Percentiles rank a stretch among this genome's conserved stretches.
Evolutionary conservation across 2,888 invertebrate genomes (phyloP).

Genomic region (Lepidochitona cinerea): DNA sequence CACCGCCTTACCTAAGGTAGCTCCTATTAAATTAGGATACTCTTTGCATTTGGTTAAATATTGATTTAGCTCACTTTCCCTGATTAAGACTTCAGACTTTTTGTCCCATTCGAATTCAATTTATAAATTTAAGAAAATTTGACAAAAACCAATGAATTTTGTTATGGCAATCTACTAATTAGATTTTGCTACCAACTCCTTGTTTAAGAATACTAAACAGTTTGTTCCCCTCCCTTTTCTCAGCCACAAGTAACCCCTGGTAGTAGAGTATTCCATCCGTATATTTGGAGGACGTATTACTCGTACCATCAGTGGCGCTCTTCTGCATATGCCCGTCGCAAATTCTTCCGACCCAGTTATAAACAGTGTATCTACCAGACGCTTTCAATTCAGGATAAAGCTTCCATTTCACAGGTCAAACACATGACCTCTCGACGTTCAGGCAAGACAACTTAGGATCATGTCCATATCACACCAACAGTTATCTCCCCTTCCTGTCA

Average conservation of each 20-base stretch:
- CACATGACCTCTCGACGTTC: conserved; percentile 36
- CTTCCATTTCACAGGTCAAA: conserved; percentile 55
- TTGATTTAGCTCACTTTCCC: too few species aligned
- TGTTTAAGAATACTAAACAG: too few species aligned
- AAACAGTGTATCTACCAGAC: conserved; percentile 64
- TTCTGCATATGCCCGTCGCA: conserved; percentile 33
- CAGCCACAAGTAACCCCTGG: neutral
- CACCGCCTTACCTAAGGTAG: conserved; percentile 17
- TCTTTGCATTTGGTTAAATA: too few species aligned
- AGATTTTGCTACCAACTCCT: too few species aligned
- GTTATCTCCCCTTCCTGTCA: too few species aligned
- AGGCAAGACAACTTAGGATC: conserved; percentile 31
- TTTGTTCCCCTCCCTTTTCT: neutral
- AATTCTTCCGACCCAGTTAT: conserved; percentile 32
- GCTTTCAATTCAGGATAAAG: conserved; percentile 62
- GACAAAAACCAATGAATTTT: too few species aligned
- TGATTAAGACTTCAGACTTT: too few species aligned
- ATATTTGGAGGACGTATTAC: conserved; percentile 21
- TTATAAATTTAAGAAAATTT: too few species aligned
- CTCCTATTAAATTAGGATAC: too few species aligned
- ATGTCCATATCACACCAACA: too few species aligned
- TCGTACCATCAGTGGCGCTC: conserved; percentile 22
- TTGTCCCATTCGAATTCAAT: too few species aligned
- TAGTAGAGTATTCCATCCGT: conserved; percentile 24
- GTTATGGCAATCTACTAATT: too few species aligned